Evolutionary conservation across 2,888 invertebrate genomes (phyloP).

Genomic region (Altica lythri): DNA sequence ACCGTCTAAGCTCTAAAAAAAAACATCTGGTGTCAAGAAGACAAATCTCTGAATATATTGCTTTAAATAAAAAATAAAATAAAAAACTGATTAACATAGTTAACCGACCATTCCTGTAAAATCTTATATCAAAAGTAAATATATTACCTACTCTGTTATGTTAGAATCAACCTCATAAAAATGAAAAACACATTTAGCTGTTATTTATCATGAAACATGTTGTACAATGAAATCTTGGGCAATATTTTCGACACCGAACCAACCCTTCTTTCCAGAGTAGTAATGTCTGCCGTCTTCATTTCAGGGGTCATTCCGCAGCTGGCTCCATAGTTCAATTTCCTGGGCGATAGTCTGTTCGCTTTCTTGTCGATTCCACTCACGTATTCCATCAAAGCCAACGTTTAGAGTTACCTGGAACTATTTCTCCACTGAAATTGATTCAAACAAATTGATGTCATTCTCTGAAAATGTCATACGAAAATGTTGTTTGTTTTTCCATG

Average conservation of each 20-base stretch:
- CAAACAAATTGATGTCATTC: constrained; percentile 36
- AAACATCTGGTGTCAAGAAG: too few species aligned
- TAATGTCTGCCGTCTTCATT: constrained; percentile 44
- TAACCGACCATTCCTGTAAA: too few species aligned
- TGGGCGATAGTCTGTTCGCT: constrained; percentile 37
- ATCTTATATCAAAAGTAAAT: too few species aligned
- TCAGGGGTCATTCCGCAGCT: constrained; percentile 43
- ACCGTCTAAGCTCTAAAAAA: too few species aligned
- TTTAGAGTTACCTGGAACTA: constrained; percentile 46
- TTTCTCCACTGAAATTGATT: constrained; percentile 35
- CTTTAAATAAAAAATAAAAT: too few species aligned
- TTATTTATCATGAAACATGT: constrained; percentile 12
- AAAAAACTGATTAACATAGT: too few species aligned
- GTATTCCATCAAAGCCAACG: constrained; percentile 49
- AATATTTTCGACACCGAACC: constrained; percentile 7
- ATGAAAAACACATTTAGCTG: constrained; percentile 9
- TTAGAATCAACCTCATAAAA: constrained; percentile 1
- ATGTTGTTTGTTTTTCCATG: constrained; percentile 14
- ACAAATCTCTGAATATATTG: too few species aligned
- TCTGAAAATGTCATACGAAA: constrained; percentile 26
- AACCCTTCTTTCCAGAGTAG: constrained; percentile 23
- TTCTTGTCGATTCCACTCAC: constrained; percentile 43
- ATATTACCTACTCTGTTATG: background rate
- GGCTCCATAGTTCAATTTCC: constrained; percentile 47
- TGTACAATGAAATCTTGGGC: constrained; percentile 10